phyloP scores from a whole-genome alignment of 2,888 invertebrate species.

The Xanthia togata region DNA sequence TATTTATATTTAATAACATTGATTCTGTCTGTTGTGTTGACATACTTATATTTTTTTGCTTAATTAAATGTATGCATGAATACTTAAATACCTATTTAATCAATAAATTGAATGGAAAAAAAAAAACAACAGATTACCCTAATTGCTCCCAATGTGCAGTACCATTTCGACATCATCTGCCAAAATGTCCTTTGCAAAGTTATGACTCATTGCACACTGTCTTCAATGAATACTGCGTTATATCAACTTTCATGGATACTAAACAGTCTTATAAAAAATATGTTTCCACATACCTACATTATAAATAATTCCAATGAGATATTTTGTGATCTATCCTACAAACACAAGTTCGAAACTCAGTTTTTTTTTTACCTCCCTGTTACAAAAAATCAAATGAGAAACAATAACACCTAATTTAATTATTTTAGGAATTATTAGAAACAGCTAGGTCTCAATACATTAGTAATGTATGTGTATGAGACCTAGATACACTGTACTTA shows the following conservation, averaged over 20 bases:
- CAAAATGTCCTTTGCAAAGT: constrained; percentile 20
- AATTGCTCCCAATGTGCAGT: not conserved
- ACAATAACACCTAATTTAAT: not conserved
- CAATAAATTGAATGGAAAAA: not conserved
- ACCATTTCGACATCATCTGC: not conserved
- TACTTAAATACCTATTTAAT: not conserved
- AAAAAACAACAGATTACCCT: not conserved
- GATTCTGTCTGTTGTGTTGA: constrained; percentile 12
- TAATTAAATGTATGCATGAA: not conserved
- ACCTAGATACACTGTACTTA: constrained; percentile 22
- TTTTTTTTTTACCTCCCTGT: not conserved
- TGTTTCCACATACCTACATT: no score
- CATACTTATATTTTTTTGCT: not conserved
- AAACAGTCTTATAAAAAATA: not conserved
- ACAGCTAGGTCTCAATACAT: not conserved
- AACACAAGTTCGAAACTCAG: not conserved
- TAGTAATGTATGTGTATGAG: constrained; percentile 10
- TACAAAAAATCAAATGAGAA: not conserved
- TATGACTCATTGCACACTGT: constrained; percentile 46
- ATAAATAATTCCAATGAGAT: not conserved
- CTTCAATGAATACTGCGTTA: not conserved
- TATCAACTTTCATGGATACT: not conserved
- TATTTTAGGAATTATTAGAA: not conserved
- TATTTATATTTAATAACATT: not conserved
- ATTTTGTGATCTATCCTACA: not conserved